Evolutionary conservation across 2,113 vertebrate genomes (phyloP).

Genomic region (Gambusia affinis): DNA sequence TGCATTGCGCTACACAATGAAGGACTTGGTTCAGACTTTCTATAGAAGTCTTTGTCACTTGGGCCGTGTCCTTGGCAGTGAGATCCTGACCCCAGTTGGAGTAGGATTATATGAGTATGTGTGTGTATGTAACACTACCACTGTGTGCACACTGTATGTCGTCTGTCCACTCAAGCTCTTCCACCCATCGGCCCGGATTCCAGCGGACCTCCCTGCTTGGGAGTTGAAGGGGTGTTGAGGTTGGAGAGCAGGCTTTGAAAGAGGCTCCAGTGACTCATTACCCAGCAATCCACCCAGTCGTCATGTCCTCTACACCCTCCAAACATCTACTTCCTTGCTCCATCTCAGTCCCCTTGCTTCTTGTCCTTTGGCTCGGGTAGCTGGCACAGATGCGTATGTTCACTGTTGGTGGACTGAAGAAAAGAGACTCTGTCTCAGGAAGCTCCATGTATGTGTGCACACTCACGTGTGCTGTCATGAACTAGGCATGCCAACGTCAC

Average conservation of each 20-base stretch:
- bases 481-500: conserved; percentile 20
- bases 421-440: conserved; percentile 66
- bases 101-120: conserved; percentile 18
- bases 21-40: conserved; percentile 15
- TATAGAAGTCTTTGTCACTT: conserved; percentile 50
- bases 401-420: conserved; percentile 42
- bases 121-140: conserved; percentile 20
- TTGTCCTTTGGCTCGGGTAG: conserved; percentile 44
- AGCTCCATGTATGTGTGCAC: conserved; percentile 57
- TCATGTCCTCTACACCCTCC: conserved; percentile 48
- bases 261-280: conserved; percentile 76
- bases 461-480: background rate
- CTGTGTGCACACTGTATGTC: conserved; percentile 23
- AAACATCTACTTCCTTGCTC: conserved; percentile 50
- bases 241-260: conserved; percentile 70
- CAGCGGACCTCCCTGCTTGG: conserved; percentile 64
- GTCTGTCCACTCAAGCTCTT: conserved; percentile 63
- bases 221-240: conserved; percentile 34
- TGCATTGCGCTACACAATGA: conserved; percentile 29
- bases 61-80: conserved; percentile 25
- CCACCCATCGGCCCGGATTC: conserved; percentile 65
- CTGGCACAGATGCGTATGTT: conserved; percentile 11
- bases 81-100: conserved; percentile 52
- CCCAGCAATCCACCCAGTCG: conserved; percentile 63
- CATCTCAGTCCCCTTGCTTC: conserved; percentile 31